Evolutionary conservation across 2,113 vertebrate genomes (phyloP), one percentile per base, ranked within the genome.

Genomic region (Poeciliopsis prolifica): DNA sequence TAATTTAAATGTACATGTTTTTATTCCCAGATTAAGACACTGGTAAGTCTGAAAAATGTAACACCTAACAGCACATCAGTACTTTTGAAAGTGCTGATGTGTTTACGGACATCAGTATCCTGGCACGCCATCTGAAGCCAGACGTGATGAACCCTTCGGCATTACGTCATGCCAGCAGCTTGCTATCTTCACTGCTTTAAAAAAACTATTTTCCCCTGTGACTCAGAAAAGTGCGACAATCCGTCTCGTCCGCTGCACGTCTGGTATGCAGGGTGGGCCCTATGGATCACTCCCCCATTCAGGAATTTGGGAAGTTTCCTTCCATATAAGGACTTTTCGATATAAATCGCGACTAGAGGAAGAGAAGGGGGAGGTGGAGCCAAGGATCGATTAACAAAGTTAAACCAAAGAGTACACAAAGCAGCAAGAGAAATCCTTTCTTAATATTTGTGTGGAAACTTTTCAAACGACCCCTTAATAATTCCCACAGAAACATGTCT

Each of bases 251-350:
- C 76, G 19, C 75, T 77, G 74, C 77, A 1, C 62, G 87, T 85
- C 91, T 91, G 91, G 92, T 77, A 91, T 89, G 84, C 74, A 70
- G 91, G 90, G 89, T 83, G 84, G 88, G 79, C 77, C 84, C 68
- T 1, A 11, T n/a, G 62, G 85, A 81, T 82, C 86, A 92, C 93
- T 92, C 92, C 92, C 89, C 91, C 82, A 44, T 85, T 63, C 78
- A 92, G 92, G 91, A 94, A 94, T 95, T 91, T 87, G 89, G 93
- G 85, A 92, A 83, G 91, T 93, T 94, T 92, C 92, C 89, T 86
- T 90, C 94, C 94, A 94, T 95, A 95, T 94, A 95, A 86, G 94
- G 94, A 94, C 70, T 93, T 94, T 94, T 94, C 92, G 82, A 93
- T 93, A 92, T 94, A 91, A 91, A 93, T 92, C 89, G 84, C 67